Evolutionary conservation across 2,797 vertebrate species (phyloP).

Genomic region (Synaphobranchus kaupii): DNA sequence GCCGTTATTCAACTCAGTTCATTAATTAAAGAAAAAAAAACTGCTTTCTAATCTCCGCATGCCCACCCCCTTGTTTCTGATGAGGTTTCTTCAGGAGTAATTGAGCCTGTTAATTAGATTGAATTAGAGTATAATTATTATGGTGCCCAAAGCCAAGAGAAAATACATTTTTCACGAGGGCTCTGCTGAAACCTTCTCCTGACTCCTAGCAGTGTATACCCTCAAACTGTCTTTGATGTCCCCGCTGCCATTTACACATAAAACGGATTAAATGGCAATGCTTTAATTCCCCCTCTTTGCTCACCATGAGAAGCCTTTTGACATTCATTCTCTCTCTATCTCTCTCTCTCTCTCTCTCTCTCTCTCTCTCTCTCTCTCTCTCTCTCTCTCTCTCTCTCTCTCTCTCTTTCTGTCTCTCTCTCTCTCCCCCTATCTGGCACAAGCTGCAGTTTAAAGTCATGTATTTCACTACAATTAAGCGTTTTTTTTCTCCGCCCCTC

Average conservation of each 20-base stretch:
- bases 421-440: constrained; percentile 66
- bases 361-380: too few species aligned
- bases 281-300: constrained; percentile 63
- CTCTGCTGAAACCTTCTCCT: constrained; percentile 58
- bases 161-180: constrained; percentile 69
- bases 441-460: constrained; percentile 61
- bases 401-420: constrained; percentile 19
- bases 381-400: too few species aligned
- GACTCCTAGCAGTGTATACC: constrained; percentile 28
- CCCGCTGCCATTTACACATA: constrained; percentile 67
- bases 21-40: constrained; percentile 77
- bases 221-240: constrained; percentile 72
- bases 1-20: constrained; percentile 79
- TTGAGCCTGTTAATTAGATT: constrained; percentile 83
- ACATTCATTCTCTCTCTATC: constrained; percentile 66
- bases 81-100: constrained; percentile 81
- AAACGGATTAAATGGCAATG: constrained; percentile 73
- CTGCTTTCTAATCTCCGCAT: constrained; percentile 69
- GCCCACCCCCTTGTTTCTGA: constrained; percentile 75
- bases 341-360: too few species aligned
- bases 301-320: constrained; percentile 70
- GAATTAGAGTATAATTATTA: constrained; percentile 82
- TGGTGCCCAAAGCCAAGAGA: constrained; percentile 72
- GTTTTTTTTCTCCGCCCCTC: constrained; percentile 60
- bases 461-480: constrained; percentile 76